Evolutionary conservation across 92 coral and sea anemone species (phyloP).

Genomic region (Zoanthus solanderi): DNA sequence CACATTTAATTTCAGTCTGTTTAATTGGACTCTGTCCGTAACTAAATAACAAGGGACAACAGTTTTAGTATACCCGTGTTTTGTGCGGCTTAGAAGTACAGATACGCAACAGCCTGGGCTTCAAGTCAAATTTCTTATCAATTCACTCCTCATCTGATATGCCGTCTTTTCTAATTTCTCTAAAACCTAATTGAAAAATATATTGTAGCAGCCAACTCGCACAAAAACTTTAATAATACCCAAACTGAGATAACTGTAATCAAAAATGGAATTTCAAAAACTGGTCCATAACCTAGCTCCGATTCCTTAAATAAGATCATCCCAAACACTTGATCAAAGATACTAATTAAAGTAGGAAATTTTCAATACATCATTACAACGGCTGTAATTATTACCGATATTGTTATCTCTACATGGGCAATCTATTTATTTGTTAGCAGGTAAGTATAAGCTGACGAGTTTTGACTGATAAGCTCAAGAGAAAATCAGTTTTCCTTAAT

Average conservation of each 20-base stretch:
- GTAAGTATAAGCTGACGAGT: no score
- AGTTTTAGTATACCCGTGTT: neutral
- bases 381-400: neutral
- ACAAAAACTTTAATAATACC: conserved; percentile 25
- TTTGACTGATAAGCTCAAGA: no score
- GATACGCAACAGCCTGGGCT: neutral
- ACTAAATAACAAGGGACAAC: conserved; percentile 5
- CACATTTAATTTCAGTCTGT: conserved; percentile 6
- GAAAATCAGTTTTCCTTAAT: no score
- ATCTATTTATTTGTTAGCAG: neutral
- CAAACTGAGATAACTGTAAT: neutral
- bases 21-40: conserved; percentile 16
- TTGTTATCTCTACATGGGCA: neutral
- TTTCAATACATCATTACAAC: neutral
- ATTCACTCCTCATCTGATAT: conserved; percentile 5
- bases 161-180: conserved; percentile 14
- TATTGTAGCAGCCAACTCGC: conserved; percentile 37
- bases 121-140: neutral
- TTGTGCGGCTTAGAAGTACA: neutral
- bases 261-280: conserved; percentile 9
- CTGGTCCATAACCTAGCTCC: neutral
- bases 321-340: neutral
- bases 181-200: conserved; percentile 35
- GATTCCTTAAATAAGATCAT: neutral
- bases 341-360: neutral